A percentile compares a stretch with the other conserved stretches of the same genome.
Evolutionary conservation across 2,797 vertebrate genomes (phyloP).

Genomic region (Peromyscus nudipes): DNA sequence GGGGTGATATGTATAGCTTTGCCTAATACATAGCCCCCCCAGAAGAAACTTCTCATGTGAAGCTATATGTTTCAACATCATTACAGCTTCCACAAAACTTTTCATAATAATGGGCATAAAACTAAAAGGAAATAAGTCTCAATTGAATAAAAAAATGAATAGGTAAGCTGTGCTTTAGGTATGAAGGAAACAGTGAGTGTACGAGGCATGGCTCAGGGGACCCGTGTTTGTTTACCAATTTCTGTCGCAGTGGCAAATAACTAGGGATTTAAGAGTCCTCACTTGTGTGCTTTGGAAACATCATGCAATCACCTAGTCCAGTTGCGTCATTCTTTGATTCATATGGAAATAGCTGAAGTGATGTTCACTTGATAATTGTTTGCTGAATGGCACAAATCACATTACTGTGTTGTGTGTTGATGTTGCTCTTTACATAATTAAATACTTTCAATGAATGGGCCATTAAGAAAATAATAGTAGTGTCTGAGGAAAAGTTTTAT

Average conservation of each 20-base stretch:
- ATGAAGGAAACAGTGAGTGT: background rate
- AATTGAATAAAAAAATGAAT: background rate
- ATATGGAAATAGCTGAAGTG: constrained; percentile 35
- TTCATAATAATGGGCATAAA: constrained; percentile 2
- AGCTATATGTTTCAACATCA: background rate
- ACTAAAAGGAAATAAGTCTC: background rate
- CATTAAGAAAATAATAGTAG: constrained; percentile 18
- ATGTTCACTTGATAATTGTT: background rate
- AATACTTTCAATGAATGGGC: background rate
- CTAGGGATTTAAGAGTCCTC: constrained; percentile 67
- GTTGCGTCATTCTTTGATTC: constrained; percentile 67
- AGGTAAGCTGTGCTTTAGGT: background rate
- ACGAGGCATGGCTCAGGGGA: background rate
- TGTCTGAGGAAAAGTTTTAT: constrained; percentile 45
- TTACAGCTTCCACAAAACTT: background rate
- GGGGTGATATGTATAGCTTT: background rate
- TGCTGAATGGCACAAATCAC: background rate
- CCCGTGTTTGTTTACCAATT: constrained; percentile 73
- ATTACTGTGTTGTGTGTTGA: background rate
- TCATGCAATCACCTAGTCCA: background rate
- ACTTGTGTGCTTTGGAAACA: constrained; percentile 30
- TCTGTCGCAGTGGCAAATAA: constrained; percentile 47
- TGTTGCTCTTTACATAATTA: background rate
- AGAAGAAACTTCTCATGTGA: background rate
- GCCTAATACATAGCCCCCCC: background rate